Evolutionary conservation across 1,140 invertebrate species (phyloP), one percentile per base, ranked within the genome.

Genomic region (Rhopalosiphum padi): DNA sequence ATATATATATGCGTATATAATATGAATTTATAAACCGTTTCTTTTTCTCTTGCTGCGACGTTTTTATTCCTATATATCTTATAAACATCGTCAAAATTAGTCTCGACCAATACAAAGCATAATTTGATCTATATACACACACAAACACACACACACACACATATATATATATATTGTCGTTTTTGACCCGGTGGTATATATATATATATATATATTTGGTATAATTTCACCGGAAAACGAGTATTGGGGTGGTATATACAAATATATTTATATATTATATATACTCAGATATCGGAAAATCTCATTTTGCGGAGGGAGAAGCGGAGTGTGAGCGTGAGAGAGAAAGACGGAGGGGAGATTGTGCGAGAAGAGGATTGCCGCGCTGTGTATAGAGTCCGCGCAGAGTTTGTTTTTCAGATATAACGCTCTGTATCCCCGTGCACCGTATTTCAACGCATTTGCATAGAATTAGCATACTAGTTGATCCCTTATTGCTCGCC

Each of bases 401-500:
- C 37, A 46, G 18, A 92, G 77, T 92, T 92, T 92, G 91, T 92
- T 92, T 92, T 92, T 92, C 91, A 92, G 43, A 91, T 77, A 91
- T 77, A 91, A n/a, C 30, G 15, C 23, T 77, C 35, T 15, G 43
- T 37, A 91, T 91, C 68, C 60, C 18, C 23, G 43, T 41, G 91
- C 91, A 85, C 77, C 46, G 91, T 51, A 53, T 92, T 85, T 53
- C 77, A 41, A 51, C 91, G 82, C 91, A 92, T 92, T 92, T 92
- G 77, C 91, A 92, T 92, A 92, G 68, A 92, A 92, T 92, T 92
- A 92, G 77, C 91, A 92, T 92, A 92, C 91, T 92, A 92, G 91
- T 92, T 92, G 91, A 92, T 92, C 91, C 91, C 91, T 92, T 85
- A 85, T 92, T 85, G 91, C 91, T 85, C 43, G 6, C 25, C 88